phyloP scores from a whole-genome alignment of 2,797 vertebrate genomes.

The Spheniscus humboldti region DNA sequence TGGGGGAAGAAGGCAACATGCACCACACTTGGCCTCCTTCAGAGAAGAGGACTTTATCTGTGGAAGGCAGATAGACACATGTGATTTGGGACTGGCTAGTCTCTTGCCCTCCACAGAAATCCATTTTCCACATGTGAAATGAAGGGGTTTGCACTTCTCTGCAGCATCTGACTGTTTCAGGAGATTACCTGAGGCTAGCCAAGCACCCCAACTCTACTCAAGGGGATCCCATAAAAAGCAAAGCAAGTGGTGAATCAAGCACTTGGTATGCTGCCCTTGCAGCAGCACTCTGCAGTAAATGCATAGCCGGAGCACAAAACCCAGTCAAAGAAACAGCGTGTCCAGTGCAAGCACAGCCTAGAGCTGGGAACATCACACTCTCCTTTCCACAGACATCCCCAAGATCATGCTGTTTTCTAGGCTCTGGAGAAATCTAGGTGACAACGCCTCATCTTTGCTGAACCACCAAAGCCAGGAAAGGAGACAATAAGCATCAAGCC shows the following conservation, averaged over 20 bases:
- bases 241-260: neutral
- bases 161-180: neutral
- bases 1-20: neutral
- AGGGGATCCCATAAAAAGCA: neutral
- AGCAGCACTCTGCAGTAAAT: neutral
- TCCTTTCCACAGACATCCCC: neutral
- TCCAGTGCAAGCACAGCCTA: neutral
- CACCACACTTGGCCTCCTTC: neutral
- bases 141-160: neutral
- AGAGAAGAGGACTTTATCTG: neutral
- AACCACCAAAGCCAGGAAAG: neutral
- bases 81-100: neutral
- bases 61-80: neutral
- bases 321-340: neutral
- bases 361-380: neutral
- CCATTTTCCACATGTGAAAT: neutral
- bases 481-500: neutral
- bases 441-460: neutral
- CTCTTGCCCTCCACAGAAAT: neutral
- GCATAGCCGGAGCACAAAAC: neutral
- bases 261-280: neutral
- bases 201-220: neutral
- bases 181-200: neutral
- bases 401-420: neutral
- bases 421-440: neutral